A percentile compares a stretch with the other conserved stretches of the same genome.
Evolutionary conservation across 64 coral and sea anemone genomes (phyloP).

Genomic region (Catalaphyllia jardinei): DNA sequence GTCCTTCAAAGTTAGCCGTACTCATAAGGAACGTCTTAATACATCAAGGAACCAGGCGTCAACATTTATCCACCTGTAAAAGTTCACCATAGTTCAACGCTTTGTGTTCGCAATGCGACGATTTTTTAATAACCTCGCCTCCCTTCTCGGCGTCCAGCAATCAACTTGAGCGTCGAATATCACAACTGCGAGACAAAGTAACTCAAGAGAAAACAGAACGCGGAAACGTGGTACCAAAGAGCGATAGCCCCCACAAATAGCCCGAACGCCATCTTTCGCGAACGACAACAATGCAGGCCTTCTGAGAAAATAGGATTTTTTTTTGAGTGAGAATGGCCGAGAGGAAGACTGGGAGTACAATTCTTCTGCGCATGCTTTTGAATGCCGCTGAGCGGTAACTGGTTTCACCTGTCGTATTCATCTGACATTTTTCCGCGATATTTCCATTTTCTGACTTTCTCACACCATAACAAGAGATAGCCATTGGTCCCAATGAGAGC

Average conservation of each 20-base stretch:
- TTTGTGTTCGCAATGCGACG: too few species aligned
- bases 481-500: conserved; percentile 66
- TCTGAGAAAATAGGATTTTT: background rate
- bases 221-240: conserved; percentile 94
- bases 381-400: background rate
- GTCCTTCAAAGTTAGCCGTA: background rate
- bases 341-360: background rate
- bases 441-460: background rate
- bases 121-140: too few species aligned
- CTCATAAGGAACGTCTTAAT: background rate
- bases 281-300: background rate
- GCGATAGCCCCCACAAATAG: conserved; percentile 94
- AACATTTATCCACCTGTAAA: background rate
- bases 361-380: conserved; percentile 1
- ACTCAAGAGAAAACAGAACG: conserved; percentile 92
- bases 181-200: conserved; percentile 92
- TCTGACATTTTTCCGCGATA: background rate
- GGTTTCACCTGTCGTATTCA: background rate
- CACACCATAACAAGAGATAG: background rate
- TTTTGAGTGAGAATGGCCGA: background rate
- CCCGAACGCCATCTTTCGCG: conserved; percentile 82
- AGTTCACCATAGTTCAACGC: background rate
- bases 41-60: background rate
- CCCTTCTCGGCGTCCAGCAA: background rate
- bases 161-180: background rate